Conservation (phyloP, 2,797 vertebrate species). For the Mus spretus region DNA sequence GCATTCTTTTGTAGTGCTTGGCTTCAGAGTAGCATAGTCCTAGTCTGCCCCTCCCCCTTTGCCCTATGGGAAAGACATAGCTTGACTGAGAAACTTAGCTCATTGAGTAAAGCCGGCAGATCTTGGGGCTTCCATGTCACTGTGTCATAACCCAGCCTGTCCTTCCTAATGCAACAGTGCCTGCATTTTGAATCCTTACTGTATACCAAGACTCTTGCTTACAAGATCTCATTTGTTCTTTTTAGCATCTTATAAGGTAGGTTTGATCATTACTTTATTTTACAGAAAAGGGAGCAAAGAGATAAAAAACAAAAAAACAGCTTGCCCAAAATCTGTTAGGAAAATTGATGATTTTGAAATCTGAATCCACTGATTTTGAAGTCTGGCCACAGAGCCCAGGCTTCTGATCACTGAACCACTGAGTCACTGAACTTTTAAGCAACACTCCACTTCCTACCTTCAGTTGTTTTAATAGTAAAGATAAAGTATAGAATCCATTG, state of each 20-base stretch:
- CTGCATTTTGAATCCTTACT: background rate
- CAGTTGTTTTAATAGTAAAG: conserved; percentile 22
- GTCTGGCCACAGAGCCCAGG: background rate
- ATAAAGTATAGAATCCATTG: conserved; percentile 41
- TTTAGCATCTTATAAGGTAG: background rate
- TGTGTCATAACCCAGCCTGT: background rate
- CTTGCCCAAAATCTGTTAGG: conserved; percentile 4
- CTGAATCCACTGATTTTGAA: background rate
- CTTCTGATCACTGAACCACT: background rate
- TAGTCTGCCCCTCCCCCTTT: background rate
- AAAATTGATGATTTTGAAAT: background rate
- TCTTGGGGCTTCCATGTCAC: background rate
- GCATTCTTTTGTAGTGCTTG: background rate
- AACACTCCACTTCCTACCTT: background rate
- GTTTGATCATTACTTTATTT: background rate
- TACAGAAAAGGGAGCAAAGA: background rate
- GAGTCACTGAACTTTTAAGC: background rate
- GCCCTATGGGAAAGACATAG: background rate
- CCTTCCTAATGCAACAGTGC: background rate
- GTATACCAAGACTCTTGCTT: background rate
- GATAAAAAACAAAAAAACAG: conserved; percentile 9
- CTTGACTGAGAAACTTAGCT: background rate
- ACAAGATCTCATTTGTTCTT: background rate
- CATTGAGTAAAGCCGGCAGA: background rate
- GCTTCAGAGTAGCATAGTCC: background rate